A percentile compares a stretch with the other conserved stretches of the same genome.
phyloP scores from a whole-genome alignment of 1,140 invertebrate genomes.

The Pogonus chalceus region DNA sequence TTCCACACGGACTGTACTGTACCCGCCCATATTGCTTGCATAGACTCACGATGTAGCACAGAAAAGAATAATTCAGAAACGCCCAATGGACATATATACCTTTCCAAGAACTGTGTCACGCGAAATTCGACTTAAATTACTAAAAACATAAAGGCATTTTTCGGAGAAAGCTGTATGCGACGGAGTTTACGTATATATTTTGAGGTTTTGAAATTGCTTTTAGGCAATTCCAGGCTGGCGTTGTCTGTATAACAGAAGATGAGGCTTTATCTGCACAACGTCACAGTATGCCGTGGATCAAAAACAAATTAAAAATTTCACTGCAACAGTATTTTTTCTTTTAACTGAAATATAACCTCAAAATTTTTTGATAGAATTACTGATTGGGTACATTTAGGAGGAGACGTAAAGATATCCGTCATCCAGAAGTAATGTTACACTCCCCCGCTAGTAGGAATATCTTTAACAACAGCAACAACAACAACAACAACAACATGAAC shows the following conservation, averaged over 20 bases:
- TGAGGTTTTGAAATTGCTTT: slow-evolving; percentile 28
- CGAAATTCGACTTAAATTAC: neutral
- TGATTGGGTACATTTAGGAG: too few species aligned
- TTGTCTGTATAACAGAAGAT: neutral
- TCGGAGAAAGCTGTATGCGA: neutral
- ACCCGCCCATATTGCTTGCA: slow-evolving; percentile 35
- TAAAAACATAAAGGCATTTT: neutral
- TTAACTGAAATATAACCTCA: too few species aligned
- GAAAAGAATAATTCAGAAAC: slow-evolving; percentile 37
- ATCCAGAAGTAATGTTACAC: too few species aligned
- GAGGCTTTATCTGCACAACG: neutral
- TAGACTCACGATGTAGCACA: slow-evolving; percentile 34
- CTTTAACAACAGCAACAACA: too few species aligned
- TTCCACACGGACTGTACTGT: slow-evolving; percentile 20
- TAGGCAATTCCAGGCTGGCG: slow-evolving; percentile 21
- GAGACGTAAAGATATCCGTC: too few species aligned
- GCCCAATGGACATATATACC: slow-evolving; percentile 36
- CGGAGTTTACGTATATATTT: slow-evolving; percentile 20
- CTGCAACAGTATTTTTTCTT: too few species aligned
- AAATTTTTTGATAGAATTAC: too few species aligned
- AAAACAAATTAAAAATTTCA: too few species aligned
- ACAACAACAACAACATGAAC: too few species aligned
- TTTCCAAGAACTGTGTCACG: slow-evolving; percentile 12
- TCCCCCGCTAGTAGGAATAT: too few species aligned
- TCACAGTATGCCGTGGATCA: neutral